Base-by-base conservation (phyloP, 1,140 invertebrate genomes). In the Leptoteleia sp. region DNA sequence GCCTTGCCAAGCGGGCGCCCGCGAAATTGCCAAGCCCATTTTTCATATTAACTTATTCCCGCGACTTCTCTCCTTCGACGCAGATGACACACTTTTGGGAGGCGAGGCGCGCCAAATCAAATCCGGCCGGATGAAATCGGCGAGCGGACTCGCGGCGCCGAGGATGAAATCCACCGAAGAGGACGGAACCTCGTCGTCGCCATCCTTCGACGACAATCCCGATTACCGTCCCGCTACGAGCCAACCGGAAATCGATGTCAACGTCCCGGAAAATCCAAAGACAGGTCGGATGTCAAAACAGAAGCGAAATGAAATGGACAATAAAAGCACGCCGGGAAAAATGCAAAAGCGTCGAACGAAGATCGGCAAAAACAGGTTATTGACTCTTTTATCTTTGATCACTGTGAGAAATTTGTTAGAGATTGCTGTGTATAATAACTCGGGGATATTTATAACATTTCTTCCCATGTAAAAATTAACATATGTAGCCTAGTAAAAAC, bases 51-150 rank as follows among this genome's bases (percentile, higher is more conserved):
- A 70, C 42, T 64, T 52, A 55, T 72, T 72, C 61, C n/a, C 59
- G 13, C 9, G n/a, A 61, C 9, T 57, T 65, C 75, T 77, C 6
- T 3, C 6, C 50, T 77, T 40, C 16, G 31, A 31, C 15, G 12
- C 54, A 88, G 85, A 80, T 42, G 77, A 84, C 27, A 82, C 79
- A 73, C 42, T 93, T 35, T 84, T 94, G 19, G 93, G 92, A 4
- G 91, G 91, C 68, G 89, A 93, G 1, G 91, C 92, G 1, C 87
- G 92, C 59, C 87, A n/a, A n/a, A n/a, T n/a, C n/a, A n/a, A n/a
- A n/a, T n/a, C 91, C 9, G 88, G 91, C 17, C 85, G 92, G 73
- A 92, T 92, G 8, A 92, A 91, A 84, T 93, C 92, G 13, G 87
- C 83, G 81, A 89, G 80, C 79, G 83, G 83, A 82, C 81, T 83